phyloP scores from a whole-genome alignment of 2,888 invertebrate species.

The Carpatolechia fugitivella region DNA sequence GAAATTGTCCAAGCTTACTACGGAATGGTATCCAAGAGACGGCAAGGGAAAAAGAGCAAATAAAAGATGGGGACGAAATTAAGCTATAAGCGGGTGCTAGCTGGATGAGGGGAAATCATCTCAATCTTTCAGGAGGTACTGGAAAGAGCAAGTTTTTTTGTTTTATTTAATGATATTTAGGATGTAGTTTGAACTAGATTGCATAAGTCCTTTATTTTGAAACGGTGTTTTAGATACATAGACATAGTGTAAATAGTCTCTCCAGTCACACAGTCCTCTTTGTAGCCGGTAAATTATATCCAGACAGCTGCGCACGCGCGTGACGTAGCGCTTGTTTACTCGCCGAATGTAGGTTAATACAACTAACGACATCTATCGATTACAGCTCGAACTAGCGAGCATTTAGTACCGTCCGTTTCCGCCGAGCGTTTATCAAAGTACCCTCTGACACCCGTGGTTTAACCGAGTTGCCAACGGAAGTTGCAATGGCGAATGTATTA shows the following conservation, averaged over 20 bases:
- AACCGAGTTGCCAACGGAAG: conserved; percentile 21
- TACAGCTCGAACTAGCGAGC: conserved; percentile 37
- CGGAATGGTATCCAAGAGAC: no score
- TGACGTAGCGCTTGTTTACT: conserved; percentile 43
- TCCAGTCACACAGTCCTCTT: background rate
- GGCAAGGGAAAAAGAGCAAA: no score
- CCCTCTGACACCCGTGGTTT: conserved; percentile 1
- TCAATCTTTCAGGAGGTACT: no score
- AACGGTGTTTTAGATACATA: background rate
- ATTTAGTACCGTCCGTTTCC: conserved; percentile 28
- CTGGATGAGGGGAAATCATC: no score
- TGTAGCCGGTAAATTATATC: conserved; percentile 47
- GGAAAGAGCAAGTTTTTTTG: no score
- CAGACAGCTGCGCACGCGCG: conserved; percentile 48
- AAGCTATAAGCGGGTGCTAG: no score
- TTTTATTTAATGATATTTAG: background rate
- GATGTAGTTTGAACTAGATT: no score
- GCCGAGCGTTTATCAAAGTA: conserved; percentile 28
- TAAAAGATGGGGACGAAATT: no score
- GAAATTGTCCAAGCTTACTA: no score
- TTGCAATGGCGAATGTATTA: conserved; percentile 15
- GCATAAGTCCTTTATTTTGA: background rate
- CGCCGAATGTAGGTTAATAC: conserved; percentile 57
- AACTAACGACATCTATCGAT: conserved; percentile 62
- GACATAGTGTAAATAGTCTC: background rate